phyloP scores from a whole-genome alignment of 2,888 invertebrate genomes.

The Alentia gelatinosa region DNA sequence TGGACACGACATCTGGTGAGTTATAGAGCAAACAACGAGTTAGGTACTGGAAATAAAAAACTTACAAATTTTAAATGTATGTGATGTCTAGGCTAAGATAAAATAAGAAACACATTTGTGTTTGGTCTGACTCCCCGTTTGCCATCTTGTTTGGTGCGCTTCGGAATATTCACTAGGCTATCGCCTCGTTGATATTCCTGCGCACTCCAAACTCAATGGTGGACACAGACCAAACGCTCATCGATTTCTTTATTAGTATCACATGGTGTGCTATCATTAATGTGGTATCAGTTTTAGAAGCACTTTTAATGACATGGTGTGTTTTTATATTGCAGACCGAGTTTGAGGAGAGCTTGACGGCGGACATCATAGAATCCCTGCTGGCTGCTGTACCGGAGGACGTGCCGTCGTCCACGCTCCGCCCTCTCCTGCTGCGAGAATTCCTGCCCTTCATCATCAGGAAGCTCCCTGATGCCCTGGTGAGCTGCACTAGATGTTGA shows the following conservation, averaged over 20 bases:
- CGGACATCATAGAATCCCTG: conserved; percentile 67
- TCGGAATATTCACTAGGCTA: too few species aligned
- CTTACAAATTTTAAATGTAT: neutral
- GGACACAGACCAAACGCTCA: too few species aligned
- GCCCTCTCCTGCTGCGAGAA: conserved; percentile 69
- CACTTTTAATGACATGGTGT: neutral
- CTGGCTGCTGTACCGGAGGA: conserved; percentile 69
- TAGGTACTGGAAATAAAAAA: neutral
- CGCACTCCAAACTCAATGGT: too few species aligned
- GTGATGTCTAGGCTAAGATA: too few species aligned
- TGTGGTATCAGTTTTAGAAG: neutral
- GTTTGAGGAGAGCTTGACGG: conserved; percentile 39
- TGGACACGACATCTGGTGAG: conserved; percentile 68
- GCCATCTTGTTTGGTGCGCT: too few species aligned
- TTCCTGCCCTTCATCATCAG: conserved; percentile 71
- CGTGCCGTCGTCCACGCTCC: conserved; percentile 64
- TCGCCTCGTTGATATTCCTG: too few species aligned
- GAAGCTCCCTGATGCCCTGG: conserved; percentile 69
- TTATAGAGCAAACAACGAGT: neutral
- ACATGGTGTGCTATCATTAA: neutral
- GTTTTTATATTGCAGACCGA: conserved; percentile 56
- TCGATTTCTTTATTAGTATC: too few species aligned
- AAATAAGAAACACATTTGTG: too few species aligned
- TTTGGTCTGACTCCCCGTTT: too few species aligned
- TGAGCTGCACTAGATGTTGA: too few species aligned